Evolutionary conservation across 2,113 vertebrate species (phyloP).

Genomic region (Tamias sibiricus): DNA sequence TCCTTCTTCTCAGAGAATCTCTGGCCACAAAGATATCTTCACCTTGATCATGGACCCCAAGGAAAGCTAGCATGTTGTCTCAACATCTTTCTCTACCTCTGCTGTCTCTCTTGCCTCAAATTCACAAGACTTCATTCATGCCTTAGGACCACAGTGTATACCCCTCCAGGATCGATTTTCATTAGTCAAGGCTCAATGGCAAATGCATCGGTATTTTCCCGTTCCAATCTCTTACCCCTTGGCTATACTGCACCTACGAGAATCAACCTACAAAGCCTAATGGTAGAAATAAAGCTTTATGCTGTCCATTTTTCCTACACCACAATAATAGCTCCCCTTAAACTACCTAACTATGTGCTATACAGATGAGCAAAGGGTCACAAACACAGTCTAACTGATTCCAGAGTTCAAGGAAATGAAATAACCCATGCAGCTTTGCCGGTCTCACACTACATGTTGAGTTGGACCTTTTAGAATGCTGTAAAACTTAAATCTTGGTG

Average conservation of each 20-base stretch:
- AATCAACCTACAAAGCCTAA: slow-evolving; percentile 49
- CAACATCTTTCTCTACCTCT: not conserved
- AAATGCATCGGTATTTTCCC: not conserved
- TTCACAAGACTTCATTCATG: not conserved
- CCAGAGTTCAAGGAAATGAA: not conserved
- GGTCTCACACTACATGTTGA: not conserved
- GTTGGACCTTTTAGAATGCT: not conserved
- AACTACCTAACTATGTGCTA: not conserved
- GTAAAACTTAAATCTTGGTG: not conserved
- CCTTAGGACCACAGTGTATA: not conserved
- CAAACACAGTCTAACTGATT: not conserved
- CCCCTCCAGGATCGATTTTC: not conserved
- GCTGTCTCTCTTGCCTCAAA: not conserved
- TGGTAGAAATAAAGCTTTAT: slow-evolving; percentile 44
- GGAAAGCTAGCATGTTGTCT: not conserved
- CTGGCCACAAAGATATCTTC: not conserved
- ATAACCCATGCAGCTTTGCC: not conserved
- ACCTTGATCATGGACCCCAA: not conserved
- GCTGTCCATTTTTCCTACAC: slow-evolving; percentile 14
- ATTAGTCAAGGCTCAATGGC: not conserved
- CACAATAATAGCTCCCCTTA: not conserved
- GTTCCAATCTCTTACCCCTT: not conserved
- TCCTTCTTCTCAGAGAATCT: not conserved
- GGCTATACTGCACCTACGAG: not conserved
- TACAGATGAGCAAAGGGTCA: not conserved